phyloP scores from a whole-genome alignment of 2,113 vertebrate genomes.

The Corynorhinus townsendii region DNA sequence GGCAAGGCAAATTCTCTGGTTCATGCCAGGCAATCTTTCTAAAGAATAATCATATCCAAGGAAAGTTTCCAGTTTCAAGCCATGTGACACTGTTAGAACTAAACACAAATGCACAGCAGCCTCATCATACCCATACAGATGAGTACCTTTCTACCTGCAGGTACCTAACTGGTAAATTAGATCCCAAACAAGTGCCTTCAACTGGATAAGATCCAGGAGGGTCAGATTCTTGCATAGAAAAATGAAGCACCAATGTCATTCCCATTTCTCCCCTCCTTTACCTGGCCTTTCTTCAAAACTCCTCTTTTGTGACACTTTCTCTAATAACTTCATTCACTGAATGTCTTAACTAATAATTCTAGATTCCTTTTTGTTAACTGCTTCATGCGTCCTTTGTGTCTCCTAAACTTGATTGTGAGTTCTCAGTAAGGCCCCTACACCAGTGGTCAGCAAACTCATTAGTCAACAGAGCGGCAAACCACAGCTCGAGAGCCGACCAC shows the following conservation, averaged over 20 bases:
- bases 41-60: slow-evolving; percentile 32
- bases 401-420: background rate
- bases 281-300: slow-evolving; percentile 4
- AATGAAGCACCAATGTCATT: background rate
- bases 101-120: slow-evolving; percentile 4
- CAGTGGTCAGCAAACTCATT: no score
- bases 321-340: background rate
- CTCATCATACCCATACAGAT: background rate
- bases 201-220: background rate
- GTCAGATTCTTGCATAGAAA: slow-evolving; percentile 16
- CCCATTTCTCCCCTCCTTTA: background rate
- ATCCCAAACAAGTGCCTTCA: background rate
- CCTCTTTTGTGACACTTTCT: background rate
- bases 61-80: slow-evolving; percentile 14
- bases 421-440: background rate
- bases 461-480: no score
- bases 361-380: slow-evolving; percentile 28
- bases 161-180: background rate
- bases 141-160: background rate
- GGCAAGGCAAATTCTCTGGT: slow-evolving; percentile 36
- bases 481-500: no score
- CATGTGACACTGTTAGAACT: background rate
- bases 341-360: background rate
- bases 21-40: slow-evolving; percentile 35
- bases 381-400: background rate